Evolutionary conservation across 1,140 invertebrate genomes (phyloP).

Genomic region (Cepaea nemoralis): DNA sequence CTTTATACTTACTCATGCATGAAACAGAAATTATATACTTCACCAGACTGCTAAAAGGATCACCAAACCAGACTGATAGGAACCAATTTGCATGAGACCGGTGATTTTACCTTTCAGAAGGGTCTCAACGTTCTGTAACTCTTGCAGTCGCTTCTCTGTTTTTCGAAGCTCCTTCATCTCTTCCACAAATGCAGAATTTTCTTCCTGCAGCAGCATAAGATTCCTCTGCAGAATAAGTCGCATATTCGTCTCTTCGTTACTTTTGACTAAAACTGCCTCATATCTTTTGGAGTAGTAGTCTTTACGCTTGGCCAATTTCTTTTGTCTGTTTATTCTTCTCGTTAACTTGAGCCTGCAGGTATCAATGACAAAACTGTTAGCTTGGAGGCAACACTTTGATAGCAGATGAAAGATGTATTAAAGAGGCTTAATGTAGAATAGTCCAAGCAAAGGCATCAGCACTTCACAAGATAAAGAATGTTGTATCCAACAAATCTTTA

Average conservation of each 20-base stretch:
- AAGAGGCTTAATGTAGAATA: too few species aligned
- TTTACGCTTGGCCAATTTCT: slow-evolving; percentile 31
- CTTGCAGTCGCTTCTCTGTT: slow-evolving; percentile 46
- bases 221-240: not conserved
- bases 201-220: slow-evolving; percentile 29
- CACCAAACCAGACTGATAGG: too few species aligned
- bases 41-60: too few species aligned
- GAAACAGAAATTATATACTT: too few species aligned
- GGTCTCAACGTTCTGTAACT: slow-evolving; percentile 49
- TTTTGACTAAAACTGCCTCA: not conserved
- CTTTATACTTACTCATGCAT: too few species aligned
- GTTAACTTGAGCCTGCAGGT: slow-evolving; percentile 24
- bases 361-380: too few species aligned
- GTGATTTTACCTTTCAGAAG: slow-evolving; percentile 54
- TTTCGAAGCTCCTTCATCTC: slow-evolving; percentile 34
- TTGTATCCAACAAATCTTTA: too few species aligned
- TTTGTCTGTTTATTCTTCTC: slow-evolving; percentile 46
- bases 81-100: too few species aligned
- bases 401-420: too few species aligned
- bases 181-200: slow-evolving; percentile 34
- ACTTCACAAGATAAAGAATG: too few species aligned
- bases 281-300: not conserved
- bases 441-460: too few species aligned
- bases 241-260: not conserved
- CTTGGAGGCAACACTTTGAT: too few species aligned